Evolutionary conservation across 2,888 invertebrate species (phyloP), one percentile per base, ranked within the genome.

Genomic region (Caradrina clavipalpis): DNA sequence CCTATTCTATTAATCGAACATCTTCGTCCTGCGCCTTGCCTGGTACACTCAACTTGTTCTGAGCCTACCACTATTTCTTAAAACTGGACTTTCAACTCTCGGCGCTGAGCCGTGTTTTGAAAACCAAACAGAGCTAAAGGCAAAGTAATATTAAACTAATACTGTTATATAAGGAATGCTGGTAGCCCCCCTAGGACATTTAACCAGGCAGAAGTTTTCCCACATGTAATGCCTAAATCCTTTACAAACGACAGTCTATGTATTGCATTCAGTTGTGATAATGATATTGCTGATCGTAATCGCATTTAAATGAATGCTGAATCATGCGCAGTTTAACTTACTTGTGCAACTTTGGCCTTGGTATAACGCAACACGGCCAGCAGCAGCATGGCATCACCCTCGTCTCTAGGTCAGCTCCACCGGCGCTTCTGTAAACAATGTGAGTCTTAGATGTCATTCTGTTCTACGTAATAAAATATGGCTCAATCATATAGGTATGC

Each of bases 341-440:
- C 97, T 96, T 96, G 73, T 95, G 94, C 26, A 97, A 91, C 66
- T 93, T 92, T 0, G 96, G 95, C 50, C 93, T 92, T 0, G 97
- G 97, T 69, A 98, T 88, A 45, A 93, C 79, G 82, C 97, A 97
- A 85, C 97, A 97, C 0, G 97, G 97, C 97, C 97, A 97, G 86
- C 98, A 98, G 89, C 98, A 98, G 88, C 97, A 97, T 1, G 98
- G 98, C 35, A 96, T 96, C 10, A 97, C 97, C 86, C 96, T 94
- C 17, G 97, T 96, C 88, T 96, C 96, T 84, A 98, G 89, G 10
- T 94, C 91, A 75, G 96, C 94, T 1, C 97, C 96, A 84, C 96
- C 96, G 1, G 97, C 95, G 71, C 94, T 94, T 78, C 96, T 95
- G 90, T n/a, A 88, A 88, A 73, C 35, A 76, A 50, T 45, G 19